Percentiles rank a stretch among this genome's conserved stretches.
These are phyloP conservation scores for Lonchura striata DNA, from an alignment of 2,113 vertebrate species.

Conservation along the genomic window DNA sequence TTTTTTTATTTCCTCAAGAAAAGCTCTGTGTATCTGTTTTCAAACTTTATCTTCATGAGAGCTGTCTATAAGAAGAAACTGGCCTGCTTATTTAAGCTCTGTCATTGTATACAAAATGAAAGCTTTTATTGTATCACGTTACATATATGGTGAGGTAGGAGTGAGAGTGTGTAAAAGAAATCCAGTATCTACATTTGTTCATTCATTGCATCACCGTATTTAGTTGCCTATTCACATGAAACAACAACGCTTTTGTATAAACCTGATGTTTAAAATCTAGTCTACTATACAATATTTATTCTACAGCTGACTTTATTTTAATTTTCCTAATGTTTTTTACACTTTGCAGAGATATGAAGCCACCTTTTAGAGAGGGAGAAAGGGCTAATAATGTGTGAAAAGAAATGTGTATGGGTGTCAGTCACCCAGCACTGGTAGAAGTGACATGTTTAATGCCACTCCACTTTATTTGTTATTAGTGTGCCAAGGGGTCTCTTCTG, in stretches of 20 bases:
- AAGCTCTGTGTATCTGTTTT: constrained; percentile 22
- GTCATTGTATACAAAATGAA: constrained; percentile 31
- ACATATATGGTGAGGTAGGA: constrained; percentile 40
- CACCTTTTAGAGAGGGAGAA: not conserved
- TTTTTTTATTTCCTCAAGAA: not conserved
- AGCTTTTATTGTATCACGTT: constrained; percentile 58
- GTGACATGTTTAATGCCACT: not conserved
- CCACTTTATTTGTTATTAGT: not conserved
- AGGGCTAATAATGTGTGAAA: not conserved
- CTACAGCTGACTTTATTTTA: not conserved
- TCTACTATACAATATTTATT: not conserved
- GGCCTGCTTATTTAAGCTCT: constrained; percentile 24
- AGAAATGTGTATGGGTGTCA: not conserved
- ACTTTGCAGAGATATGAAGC: not conserved
- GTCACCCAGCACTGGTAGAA: not conserved
- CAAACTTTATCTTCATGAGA: constrained; percentile 19
- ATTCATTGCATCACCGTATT: constrained; percentile 48
- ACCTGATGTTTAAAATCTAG: not conserved
- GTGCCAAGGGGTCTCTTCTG: not conserved
- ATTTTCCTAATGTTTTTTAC: not conserved
- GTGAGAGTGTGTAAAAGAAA: constrained; percentile 12
- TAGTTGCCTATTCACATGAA: constrained; percentile 45
- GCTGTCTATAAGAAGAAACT: not conserved
- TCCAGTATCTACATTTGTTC: constrained; percentile 42
- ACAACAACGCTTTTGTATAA: constrained; percentile 34